phyloP scores from a whole-genome alignment of 2,888 invertebrate species.

The Leucoma salicis region DNA sequence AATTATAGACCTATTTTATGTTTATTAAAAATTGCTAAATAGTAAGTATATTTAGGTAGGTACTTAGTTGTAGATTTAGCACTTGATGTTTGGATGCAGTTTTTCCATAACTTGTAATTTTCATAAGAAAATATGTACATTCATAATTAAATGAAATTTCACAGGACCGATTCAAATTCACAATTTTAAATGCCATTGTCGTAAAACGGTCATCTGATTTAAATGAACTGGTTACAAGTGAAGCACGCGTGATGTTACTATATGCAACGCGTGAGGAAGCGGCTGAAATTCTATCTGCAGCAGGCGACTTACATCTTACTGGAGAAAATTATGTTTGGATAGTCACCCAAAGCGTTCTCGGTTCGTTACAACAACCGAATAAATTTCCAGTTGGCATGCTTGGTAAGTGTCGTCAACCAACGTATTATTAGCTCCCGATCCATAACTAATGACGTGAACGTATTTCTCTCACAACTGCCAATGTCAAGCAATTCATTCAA shows the following conservation, averaged over 20 bases:
- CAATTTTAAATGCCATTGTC: constrained; percentile 92
- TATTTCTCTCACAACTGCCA: no score
- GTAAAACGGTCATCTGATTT: constrained; percentile 90
- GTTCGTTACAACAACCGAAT: constrained; percentile 85
- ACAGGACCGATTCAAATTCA: constrained; percentile 85
- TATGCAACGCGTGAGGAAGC: constrained; percentile 96
- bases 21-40: not conserved
- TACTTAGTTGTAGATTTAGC: not conserved
- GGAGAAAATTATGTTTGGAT: constrained; percentile 98
- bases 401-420: constrained; percentile 79
- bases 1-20: not conserved
- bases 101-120: not conserved
- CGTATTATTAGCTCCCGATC: no score
- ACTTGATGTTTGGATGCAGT: not conserved
- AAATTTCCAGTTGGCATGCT: constrained; percentile 96
- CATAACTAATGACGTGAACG: no score
- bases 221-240: constrained; percentile 91
- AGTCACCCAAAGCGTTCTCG: constrained; percentile 96
- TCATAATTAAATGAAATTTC: constrained; percentile 7
- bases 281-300: constrained; percentile 89
- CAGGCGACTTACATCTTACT: constrained; percentile 88
- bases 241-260: constrained; percentile 95
- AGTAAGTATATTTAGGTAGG: no score
- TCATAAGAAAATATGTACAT: not conserved
- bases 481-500: no score